Evolutionary conservation across 2,113 vertebrate species (phyloP).

Genomic region (Rhinolophus ferrumequinum): DNA sequence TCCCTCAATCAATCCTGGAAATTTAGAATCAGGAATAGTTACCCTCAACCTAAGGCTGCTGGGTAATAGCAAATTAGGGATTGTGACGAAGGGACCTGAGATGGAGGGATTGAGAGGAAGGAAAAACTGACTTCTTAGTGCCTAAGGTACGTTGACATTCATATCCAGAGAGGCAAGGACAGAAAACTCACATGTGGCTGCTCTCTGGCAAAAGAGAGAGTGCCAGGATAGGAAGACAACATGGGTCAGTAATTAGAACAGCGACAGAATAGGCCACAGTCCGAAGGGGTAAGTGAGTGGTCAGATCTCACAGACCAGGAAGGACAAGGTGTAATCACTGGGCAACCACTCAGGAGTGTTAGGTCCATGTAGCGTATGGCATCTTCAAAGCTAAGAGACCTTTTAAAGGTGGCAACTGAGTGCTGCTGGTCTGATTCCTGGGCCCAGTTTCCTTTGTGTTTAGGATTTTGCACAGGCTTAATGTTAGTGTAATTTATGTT

Average conservation of each 20-base stretch:
- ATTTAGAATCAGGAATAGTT: background rate
- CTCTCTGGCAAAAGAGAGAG: background rate
- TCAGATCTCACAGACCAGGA: background rate
- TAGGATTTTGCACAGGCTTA: background rate
- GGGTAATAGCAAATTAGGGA: background rate
- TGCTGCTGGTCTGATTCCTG: background rate
- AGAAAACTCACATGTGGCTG: background rate
- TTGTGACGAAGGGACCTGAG: background rate
- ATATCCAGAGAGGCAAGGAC: background rate
- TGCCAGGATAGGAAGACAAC: background rate
- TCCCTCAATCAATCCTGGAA: background rate
- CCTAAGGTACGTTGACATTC: background rate
- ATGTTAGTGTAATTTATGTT: background rate
- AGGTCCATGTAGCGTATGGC: accelerated
- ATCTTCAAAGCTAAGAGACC: background rate
- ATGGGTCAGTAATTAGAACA: background rate
- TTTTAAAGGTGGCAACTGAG: slow-evolving; percentile 1
- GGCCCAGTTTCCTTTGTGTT: background rate
- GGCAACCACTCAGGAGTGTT: background rate
- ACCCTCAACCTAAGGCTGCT: background rate
- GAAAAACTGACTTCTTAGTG: background rate
- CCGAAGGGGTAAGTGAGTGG: background rate
- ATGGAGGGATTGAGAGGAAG: background rate
- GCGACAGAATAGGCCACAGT: background rate
- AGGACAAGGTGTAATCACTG: background rate